Evolutionary conservation across 2,888 invertebrate genomes (phyloP).

Genomic region (Pimpla rufipes): DNA sequence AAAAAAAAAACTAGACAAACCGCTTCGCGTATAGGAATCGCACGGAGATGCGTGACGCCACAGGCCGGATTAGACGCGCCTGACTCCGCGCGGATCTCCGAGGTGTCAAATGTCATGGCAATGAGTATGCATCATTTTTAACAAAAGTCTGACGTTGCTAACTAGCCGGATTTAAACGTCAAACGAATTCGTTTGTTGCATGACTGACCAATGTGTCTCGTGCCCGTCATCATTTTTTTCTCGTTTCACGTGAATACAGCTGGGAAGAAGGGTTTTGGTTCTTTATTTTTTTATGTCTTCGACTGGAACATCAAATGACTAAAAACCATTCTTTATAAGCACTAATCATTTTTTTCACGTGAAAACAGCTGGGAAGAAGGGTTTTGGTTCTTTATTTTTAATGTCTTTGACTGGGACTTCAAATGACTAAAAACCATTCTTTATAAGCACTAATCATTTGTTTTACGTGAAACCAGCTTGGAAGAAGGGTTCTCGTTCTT

Average conservation of each 20-base stretch:
- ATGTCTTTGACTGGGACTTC: too few relatives aligned
- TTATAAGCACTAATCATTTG: too few relatives aligned
- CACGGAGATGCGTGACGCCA: conserved; percentile 68
- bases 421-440: too few relatives aligned
- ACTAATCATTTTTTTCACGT: too few relatives aligned
- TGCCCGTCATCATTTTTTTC: neutral
- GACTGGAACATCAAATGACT: too few relatives aligned
- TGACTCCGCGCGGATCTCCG: conserved; percentile 43
- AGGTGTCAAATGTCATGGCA: conserved; percentile 72
- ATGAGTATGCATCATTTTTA: conserved; percentile 43
- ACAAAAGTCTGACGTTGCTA: conserved; percentile 50
- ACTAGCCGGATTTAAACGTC: conserved; percentile 9
- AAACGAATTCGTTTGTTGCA: conserved; percentile 6
- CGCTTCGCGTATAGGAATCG: conserved; percentile 64
- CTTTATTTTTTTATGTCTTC: neutral
- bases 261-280: neutral
- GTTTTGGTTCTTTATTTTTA: neutral
- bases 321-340: too few relatives aligned
- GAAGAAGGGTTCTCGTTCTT: too few relatives aligned
- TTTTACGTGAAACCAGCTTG: too few relatives aligned
- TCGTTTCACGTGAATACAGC: neutral
- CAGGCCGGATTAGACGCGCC: conserved; percentile 56
- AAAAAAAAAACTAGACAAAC: conserved; percentile 69
- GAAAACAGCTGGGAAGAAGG: neutral
- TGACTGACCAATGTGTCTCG: neutral